Evolutionary conservation across 1,140 invertebrate species (phyloP), one percentile per base, ranked within the genome.

Genomic region (Alviniconcha marisindica): DNA sequence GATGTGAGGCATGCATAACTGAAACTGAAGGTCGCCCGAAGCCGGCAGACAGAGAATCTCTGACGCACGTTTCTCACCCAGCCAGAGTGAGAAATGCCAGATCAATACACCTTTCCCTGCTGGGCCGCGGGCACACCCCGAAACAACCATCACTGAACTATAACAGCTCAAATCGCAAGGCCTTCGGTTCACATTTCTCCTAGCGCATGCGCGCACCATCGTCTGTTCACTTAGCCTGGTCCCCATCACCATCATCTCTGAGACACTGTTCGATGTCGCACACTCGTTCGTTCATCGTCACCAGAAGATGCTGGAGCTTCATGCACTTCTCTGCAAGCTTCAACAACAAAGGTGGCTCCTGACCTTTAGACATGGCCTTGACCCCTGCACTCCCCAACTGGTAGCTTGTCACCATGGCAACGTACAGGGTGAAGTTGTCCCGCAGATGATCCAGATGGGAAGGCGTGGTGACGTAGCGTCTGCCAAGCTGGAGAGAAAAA

Each of bases 371-470:
- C 42, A 48, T 51, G 73, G 24, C 42, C 42, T 76, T 31, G 24
- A 76, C 73, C n/a, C 56, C 56, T 18, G 78, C 78, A 66, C 56
- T 80, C 28, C 78, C 78, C 56, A 80, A 28, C 78, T 80, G 78
- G 60, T 80, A 80, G 18, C 78, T 80, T n/a, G 78, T 80, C 21
- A 80, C 78, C 56, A 42, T 80, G 40, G 78, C n/a, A 31, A 80
- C 78, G 28, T 66, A 7, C n/a, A 80, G 60, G 2, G 78, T 80
- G 38, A 80, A 80, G 78, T 80, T 63, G 78, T 66, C 78, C 1
- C 78, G 78, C 1, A 80, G 78, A 38, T 80, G 56, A 36, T 80
- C 78, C 0, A 80, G 78, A 12, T 80, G 78, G 4, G 56, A 66
- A 0, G 78, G 78, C 36, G 78, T 80, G 15, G 78, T 80, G 24